Percentiles rank a stretch among this genome's conserved stretches.
Conservation (phyloP, 2,888 invertebrate genomes). For the Doris montereyensis region DNA sequence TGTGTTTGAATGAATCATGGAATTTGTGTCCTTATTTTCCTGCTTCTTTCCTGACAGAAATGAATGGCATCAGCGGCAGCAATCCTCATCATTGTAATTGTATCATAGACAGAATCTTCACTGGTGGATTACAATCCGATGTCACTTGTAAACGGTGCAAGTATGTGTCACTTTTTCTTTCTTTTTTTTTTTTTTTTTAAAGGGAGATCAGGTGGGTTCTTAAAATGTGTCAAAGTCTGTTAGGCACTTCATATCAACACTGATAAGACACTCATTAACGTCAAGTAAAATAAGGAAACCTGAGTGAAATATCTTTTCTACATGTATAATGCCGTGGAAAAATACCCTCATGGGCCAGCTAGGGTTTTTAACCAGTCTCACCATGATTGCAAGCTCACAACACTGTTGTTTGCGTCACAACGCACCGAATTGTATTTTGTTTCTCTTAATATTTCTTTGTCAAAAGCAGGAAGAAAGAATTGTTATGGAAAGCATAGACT, state of each 20-base stretch:
- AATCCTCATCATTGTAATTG: slow-evolving; percentile 83
- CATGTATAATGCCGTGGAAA: no score
- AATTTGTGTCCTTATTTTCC: not conserved
- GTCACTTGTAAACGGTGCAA: slow-evolving; percentile 96
- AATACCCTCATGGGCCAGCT: no score
- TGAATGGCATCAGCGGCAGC: slow-evolving; percentile 65
- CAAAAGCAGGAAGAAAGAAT: not conserved
- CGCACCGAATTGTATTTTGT: not conserved
- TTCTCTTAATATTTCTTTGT: not conserved
- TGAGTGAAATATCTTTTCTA: no score
- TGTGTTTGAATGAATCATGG: not conserved
- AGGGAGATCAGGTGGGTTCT: no score
- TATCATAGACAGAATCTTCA: slow-evolving; percentile 97
- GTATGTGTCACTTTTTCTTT: no score
- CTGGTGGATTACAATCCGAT: slow-evolving; percentile 95
- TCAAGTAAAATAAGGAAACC: no score
- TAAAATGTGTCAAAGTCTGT: no score
- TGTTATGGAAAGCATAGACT: not conserved
- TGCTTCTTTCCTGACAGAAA: slow-evolving; percentile 54
- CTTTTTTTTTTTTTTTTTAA: no score
- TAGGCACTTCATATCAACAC: no score
- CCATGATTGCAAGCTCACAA: no score
- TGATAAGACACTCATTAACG: no score
- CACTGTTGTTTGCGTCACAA: not conserved
- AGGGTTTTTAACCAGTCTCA: no score